phyloP scores from a whole-genome alignment of 2,888 invertebrate genomes.

The Amblyjoppa proteus region DNA sequence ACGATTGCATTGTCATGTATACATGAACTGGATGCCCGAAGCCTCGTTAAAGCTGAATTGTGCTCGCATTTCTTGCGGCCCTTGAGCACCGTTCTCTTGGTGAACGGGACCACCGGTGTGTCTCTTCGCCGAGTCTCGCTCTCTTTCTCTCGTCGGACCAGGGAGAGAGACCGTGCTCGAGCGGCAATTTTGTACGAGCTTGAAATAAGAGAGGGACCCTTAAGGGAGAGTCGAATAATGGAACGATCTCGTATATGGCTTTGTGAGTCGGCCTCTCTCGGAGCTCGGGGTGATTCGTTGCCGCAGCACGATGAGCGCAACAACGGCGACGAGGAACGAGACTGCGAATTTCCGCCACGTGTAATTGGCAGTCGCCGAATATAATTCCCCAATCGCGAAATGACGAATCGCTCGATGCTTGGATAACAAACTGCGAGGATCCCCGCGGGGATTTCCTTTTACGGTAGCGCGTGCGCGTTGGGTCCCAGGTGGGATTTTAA shows the following conservation, averaged over 20 bases:
- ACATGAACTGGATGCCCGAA: conserved; percentile 25
- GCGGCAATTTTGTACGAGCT: conserved; percentile 59
- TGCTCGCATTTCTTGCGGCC: conserved; percentile 70
- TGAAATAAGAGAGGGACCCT: conserved; percentile 63
- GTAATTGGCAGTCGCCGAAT: conserved; percentile 8
- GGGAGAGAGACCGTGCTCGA: conserved; percentile 5
- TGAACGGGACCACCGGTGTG: conserved; percentile 7
- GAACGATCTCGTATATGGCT: conserved; percentile 43
- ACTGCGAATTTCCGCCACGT: conserved; percentile 5
- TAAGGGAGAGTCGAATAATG: conserved; percentile 61
- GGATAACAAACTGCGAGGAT: neutral
- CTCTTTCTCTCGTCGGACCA: neutral
- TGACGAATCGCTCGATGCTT: conserved; percentile 19
- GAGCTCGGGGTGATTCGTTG: conserved; percentile 11
- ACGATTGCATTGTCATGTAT: conserved; percentile 16
- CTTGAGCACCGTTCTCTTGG: conserved; percentile 21
- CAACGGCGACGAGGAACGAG: neutral
- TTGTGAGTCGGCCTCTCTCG: conserved; percentile 21
- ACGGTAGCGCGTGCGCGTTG: conserved; percentile 10
- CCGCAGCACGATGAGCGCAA: neutral
- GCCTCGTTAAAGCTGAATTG: conserved; percentile 73
- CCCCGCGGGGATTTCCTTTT: conserved; percentile 40
- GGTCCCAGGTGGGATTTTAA: neutral
- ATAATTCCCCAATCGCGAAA: conserved; percentile 8
- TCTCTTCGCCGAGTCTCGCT: neutral